These are phyloP conservation scores for human DNA, from an alignment of 2,113 vertebrate genomes.

Conservation along the genomic window GRCh38 chr17:62382501-62383000, in stretches of 20 bases:
- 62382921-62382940: conserved; percentile 37
- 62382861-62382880: conserved; percentile 5
- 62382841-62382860: neutral
- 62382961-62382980: conserved; percentile 60
- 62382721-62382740: neutral
- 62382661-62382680: neutral
- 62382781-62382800: neutral
- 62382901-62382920: conserved; percentile 13
- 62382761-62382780: neutral
- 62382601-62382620: neutral
- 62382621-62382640: neutral
- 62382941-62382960: conserved; percentile 61
- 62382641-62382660: neutral
- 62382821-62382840: conserved; percentile 25
- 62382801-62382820: neutral
- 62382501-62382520: neutral
- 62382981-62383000: conserved; percentile 67
- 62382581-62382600: neutral
- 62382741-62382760: neutral
- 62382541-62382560: neutral
- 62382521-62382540: neutral
- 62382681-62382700: neutral
- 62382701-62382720: conserved; percentile 29
- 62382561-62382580: neutral
- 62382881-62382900: neutral